Evolutionary conservation across 2,797 vertebrate species (phyloP), one percentile per base, ranked within the genome.

Genomic region (Pangasius sanitwongsei): DNA sequence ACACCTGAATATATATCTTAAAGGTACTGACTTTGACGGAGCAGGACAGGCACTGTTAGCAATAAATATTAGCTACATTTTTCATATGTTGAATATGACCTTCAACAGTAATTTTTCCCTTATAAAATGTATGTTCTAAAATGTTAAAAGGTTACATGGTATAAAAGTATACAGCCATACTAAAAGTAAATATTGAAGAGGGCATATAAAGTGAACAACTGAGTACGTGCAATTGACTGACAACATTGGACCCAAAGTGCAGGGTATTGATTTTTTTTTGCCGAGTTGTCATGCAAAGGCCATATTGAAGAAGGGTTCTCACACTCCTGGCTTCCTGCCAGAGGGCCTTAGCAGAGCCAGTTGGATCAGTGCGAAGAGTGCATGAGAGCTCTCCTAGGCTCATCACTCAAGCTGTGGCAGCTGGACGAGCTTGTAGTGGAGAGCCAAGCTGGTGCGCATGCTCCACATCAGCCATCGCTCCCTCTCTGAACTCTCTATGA

Each of bases 401-500:
- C 91, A 91, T 92, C 89, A 92, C 72, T 92, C 89, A 91, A 80
- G 57, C 89, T 88, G 78, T 92, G 90, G 41, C 87, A 77, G 88
- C 80, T 89, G 86, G 88, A 90, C 87, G 65, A 91, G 75, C 34
- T 50, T 61, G 53, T 70, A 87, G 75, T 55, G 69, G 82, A 90
- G 70, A 77, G 87, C 86, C 69, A n/a, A 69, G 86, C 78, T 72
- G 25, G 20, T 78, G 83, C 89, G 89, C 89, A 91, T 91, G 91
- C 89, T 87, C 89, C 80, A 70, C 72, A 57, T 87, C 87, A 74
- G 31, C 80, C 87, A 86, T 81, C 87, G 88, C 88, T 89, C 85
- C 78, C 84, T 88, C 55, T 77, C 82, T 89, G 94, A 95, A 96
- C 96, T 96, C 94, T 93, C 61, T 41, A 65, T 96, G 96, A 96